Evolutionary conservation across 37 sponge, comb jelly and placozoan species (phyloP).

Genomic region (Bolinopsis microptera): DNA sequence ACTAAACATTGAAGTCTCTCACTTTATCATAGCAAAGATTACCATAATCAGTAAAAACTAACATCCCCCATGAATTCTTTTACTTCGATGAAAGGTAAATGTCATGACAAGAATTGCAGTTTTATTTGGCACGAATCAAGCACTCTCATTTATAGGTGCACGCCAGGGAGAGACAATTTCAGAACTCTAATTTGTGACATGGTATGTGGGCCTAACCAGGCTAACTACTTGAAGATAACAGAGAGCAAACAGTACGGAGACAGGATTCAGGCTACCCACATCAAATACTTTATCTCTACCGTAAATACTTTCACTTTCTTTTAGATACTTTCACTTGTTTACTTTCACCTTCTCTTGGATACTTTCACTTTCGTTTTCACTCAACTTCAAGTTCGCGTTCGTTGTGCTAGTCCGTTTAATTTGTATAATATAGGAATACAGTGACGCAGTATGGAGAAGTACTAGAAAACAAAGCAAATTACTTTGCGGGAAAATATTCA

Average conservation of each 20-base stretch:
- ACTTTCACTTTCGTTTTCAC: neutral
- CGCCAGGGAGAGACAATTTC: neutral
- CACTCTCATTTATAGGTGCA: neutral
- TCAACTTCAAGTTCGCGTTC: neutral
- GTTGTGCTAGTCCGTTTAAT: too few relatives aligned
- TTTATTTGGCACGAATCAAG: too few relatives aligned
- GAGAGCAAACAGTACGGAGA: neutral
- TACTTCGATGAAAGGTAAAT: too few relatives aligned
- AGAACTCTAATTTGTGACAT: neutral
- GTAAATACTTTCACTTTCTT: neutral
- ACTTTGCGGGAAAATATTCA: neutral
- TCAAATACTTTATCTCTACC: neutral
- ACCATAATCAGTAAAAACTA: too few relatives aligned
- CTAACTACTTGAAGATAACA: neutral
- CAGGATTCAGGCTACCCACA: neutral
- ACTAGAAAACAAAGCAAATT: neutral
- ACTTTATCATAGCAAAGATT: too few relatives aligned
- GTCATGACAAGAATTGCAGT: too few relatives aligned
- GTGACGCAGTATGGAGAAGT: neutral
- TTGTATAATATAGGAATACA: neutral
- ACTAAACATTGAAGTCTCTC: too few relatives aligned
- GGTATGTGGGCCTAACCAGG: neutral
- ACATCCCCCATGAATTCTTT: too few relatives aligned
- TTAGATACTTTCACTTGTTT: too few relatives aligned
- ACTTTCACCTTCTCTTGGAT: too few relatives aligned